A percentile compares a stretch with the other conserved stretches of the same genome.
phyloP scores from a whole-genome alignment of 2,888 invertebrate species.

The Limnephilus auricula region DNA sequence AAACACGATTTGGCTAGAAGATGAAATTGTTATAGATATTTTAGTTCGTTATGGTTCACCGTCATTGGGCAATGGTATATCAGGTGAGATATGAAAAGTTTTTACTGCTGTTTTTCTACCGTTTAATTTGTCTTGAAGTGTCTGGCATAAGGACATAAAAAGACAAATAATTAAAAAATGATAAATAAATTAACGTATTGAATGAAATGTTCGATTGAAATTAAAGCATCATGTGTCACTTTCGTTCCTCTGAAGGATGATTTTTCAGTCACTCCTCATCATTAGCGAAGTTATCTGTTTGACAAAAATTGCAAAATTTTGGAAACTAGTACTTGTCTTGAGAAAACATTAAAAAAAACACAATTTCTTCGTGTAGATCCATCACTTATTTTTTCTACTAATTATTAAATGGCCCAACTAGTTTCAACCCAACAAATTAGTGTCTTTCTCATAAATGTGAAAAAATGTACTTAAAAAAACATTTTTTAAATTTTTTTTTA shows the following conservation, averaged over 20 bases:
- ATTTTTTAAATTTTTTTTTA: too few species aligned
- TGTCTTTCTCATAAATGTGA: too few species aligned
- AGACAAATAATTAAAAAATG: neutral
- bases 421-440: too few species aligned
- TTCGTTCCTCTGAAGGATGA: neutral
- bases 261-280: neutral
- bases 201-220: neutral
- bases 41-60: constrained; percentile 23
- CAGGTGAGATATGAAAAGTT: constrained; percentile 2
- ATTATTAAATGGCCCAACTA: neutral
- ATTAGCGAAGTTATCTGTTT: neutral
- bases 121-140: neutral
- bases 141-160: neutral
- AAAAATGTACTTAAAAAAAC: too few species aligned
- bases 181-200: neutral
- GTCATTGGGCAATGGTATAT: constrained; percentile 17
- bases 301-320: neutral
- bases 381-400: neutral
- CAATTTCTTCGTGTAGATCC: neutral
- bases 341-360: neutral
- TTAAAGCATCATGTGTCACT: neutral
- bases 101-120: neutral
- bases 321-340: neutral
- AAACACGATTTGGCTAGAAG: constrained; percentile 46
- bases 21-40: constrained; percentile 36